Evolutionary conservation across 2,113 vertebrate genomes (phyloP), one percentile per base, ranked within the genome.

Genomic region (Clinocottus analis): DNA sequence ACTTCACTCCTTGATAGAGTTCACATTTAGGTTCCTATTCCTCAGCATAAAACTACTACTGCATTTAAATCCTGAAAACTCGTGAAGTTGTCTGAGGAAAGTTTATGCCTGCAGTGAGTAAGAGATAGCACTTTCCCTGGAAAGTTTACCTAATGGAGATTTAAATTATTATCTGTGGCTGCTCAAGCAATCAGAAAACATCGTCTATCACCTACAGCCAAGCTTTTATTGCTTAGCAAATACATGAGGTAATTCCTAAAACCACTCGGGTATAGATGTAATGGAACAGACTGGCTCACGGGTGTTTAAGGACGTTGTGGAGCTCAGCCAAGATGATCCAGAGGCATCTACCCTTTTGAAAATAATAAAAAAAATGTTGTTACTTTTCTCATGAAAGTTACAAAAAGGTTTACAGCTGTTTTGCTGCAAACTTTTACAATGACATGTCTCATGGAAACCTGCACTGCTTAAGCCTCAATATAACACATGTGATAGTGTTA

Each of bases 161-260:
- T 84, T 55, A 69, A 82, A 73, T 76, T 49, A 69, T 76, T 72
- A 66, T 84, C 45, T 49, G 68, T 55, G 75, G 72, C 37, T 68
- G 43, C 62, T 73, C 61, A 66, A 61, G 70, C 79, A 75, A 77
- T 82, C 73, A 83, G 55, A 68, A 70, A 86, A 79, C 47, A 82
- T 73, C 41, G 31, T 72, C 45, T 59, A 45, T 79, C 76, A 59
- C 41, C 33, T 39, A 56, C 65, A 75, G 75, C 29, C 8, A 59
- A 59, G 64, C 43, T 76, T 79, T 55, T 77, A 74, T 72, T 77
- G 83, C 75, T 76, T 37, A 31, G 71, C 27, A 81, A 83, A 85
- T 45, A 47, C 45, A 81, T 5, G 12, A 61, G 41, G 49, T 64
- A 62, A 78, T 76, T 80, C 35, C 9, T 49, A 27, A 72, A 84